Evolutionary conservation across 2,113 vertebrate genomes (phyloP), one percentile per base, ranked within the genome.

Genomic region (Pseudorasbora parva): DNA sequence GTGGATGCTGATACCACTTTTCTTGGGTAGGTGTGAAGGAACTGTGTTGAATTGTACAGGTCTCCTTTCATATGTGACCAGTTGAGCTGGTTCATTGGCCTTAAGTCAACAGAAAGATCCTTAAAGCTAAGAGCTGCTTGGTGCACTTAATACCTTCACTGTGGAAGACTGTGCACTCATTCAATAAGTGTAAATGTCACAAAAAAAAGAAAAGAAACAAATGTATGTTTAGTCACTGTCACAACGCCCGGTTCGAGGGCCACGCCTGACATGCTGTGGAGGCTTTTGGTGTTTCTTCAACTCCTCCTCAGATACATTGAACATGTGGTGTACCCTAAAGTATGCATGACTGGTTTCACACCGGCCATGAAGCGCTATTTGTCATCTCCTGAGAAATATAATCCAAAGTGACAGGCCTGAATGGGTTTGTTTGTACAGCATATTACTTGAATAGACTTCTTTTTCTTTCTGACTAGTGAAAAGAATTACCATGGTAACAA

Each of bases 61-160:
- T 78, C 60, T 78, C 14, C 45, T 45, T 71, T 84, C 54, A 71
- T 37, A 78, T 45, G 23, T 54, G 60, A 77, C 82, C 75, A 68
- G 83, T 84, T n/a, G 6, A 80, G 68, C 57, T 14, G 68, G 83
- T 72, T 80, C 19, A 72, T 17, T 33, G 54, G 51, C 23, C 64
- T 71, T 84, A 37, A 78, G 83, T 85, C 77, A 85, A 80, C 76
- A 85, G 15, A 37, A n/a, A 74, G 68, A 85, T 72, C 77, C 45
- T 80, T 84, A 51, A 74, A 80, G 83, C 75, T n/a, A 27, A 54
- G 51, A 62, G 49, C 37, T 45, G 17, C 37, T 82, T 47, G 23
- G 76, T 37, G 47, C 56, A 11, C 17, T 80, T 71, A 79, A 83
- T 73, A 62, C 60, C 17, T 45, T 7, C 21, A 49, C 68, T 62